Base-by-base conservation (phyloP, 2,113 vertebrate species). In the Colistium nudipinnis region DNA sequence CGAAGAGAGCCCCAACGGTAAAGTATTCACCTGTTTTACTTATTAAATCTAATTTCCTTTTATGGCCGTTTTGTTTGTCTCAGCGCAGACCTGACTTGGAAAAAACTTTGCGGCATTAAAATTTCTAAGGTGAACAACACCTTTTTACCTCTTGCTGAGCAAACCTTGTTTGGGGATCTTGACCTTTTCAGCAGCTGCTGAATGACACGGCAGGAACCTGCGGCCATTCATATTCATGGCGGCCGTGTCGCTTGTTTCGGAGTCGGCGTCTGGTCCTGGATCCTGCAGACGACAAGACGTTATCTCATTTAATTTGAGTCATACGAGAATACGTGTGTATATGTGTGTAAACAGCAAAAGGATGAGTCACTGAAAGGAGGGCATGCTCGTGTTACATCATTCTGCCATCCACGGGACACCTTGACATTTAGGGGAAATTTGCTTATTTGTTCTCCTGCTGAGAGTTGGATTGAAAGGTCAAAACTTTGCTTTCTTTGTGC, bases 1-100 rank as follows among this genome's bases (percentile, higher is more conserved):
- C 19, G 97, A 99, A 91, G 96, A 98, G 83, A 99, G 97, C 75
- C 95, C 93, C 25, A 98, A 99, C 19, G 98, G 97, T 99, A 93
- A 88, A 63, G 67, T 76, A 20, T 38, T 38, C 5, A 14, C 6
- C 19, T 36, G 2, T 49, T 55, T 74, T 43, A 35, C 7, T 47
- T 64, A 20, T 55, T 67, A 12, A 36, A 28, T 64, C 25, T 7
- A 2, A 2, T 35, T 33, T 16, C 14, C 33, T 14, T 16, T 10
- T 2, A 6, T 5, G 6, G 25, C 38, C 1, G 24, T 13, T 47
- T 48, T 9, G 1, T 41, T 27, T 41, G 20, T n/a, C 4, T n/a
- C 9, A 27, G 35, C 36, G 17, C 22, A 24, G 12, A n/a, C 30
- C n/a, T 35, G 16, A 57, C 27, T 27, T 25, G 27, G 16, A 1